Evolutionary conservation across 2,797 vertebrate genomes (phyloP).

Genomic region (Karalla daura): DNA sequence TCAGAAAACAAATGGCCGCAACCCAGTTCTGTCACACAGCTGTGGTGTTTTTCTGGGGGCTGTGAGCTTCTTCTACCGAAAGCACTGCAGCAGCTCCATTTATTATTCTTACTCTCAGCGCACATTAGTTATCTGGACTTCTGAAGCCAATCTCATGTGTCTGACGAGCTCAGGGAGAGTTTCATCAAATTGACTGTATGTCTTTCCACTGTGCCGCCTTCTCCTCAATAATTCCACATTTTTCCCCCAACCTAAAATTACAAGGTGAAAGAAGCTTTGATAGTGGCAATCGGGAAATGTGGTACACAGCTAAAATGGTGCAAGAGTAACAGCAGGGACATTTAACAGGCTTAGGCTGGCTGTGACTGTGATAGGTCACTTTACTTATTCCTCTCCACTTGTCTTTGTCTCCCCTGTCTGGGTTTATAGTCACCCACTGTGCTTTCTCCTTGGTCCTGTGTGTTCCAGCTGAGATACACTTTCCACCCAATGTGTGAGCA

Average conservation of each 20-base stretch:
- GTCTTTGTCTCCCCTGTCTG: conserved; percentile 27
- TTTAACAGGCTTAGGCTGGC: conserved; percentile 11
- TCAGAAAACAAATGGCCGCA: conserved; percentile 34
- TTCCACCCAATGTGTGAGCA: conserved; percentile 8
- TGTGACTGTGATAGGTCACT: conserved; percentile 39
- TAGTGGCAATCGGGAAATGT: conserved; percentile 11
- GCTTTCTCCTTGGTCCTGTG: conserved; percentile 21
- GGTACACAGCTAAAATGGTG: conserved; percentile 7
- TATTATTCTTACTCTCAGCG: not conserved
- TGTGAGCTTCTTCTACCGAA: conserved; percentile 19
- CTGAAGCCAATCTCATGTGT: not conserved
- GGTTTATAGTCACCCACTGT: conserved; percentile 39
- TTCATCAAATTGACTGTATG: not conserved
- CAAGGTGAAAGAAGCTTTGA: conserved; percentile 2
- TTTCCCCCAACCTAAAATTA: not conserved
- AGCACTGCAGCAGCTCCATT: not conserved
- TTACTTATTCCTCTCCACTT: conserved; percentile 24
- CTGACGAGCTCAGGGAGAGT: not conserved
- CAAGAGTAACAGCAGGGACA: conserved; percentile 4
- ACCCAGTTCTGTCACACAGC: conserved; percentile 45
- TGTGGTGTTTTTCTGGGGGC: conserved; percentile 16
- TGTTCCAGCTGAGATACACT: conserved; percentile 34
- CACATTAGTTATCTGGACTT: conserved; percentile 6
- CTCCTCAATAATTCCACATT: conserved; percentile 6
- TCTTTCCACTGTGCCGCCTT: not conserved